Evolutionary conservation across 2,113 vertebrate genomes (phyloP).

Genomic region (Nicator chloris): DNA sequence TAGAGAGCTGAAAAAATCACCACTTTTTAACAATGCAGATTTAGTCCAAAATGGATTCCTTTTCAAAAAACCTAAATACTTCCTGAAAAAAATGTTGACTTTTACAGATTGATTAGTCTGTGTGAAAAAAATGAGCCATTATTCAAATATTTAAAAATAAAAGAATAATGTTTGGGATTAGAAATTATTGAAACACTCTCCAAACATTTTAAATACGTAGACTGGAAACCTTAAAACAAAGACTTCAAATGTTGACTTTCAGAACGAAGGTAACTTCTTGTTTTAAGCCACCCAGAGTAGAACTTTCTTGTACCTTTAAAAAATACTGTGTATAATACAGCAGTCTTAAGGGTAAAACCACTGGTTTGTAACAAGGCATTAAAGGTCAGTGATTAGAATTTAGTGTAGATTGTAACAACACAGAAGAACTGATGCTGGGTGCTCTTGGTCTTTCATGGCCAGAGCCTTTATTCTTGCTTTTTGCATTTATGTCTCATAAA

Average conservation of each 20-base stretch:
- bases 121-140: neutral
- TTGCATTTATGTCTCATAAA: neutral
- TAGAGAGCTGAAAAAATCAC: neutral
- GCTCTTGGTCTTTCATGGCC: neutral
- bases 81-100: neutral
- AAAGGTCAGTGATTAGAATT: neutral
- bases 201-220: neutral
- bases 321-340: neutral
- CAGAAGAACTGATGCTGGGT: neutral
- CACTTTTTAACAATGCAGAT: neutral
- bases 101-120: neutral
- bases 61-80: neutral
- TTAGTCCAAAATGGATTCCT: neutral
- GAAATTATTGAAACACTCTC: neutral
- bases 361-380: neutral
- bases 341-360: neutral
- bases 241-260: neutral
- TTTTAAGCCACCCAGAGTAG: neutral
- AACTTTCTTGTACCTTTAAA: neutral
- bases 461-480: neutral
- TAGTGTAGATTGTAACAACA: neutral
- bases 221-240: neutral
- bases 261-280: neutral
- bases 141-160: neutral
- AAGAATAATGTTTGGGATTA: neutral